Base-by-base conservation (phyloP, 23 tunicate genomes). In the Ascidia mentula region DNA sequence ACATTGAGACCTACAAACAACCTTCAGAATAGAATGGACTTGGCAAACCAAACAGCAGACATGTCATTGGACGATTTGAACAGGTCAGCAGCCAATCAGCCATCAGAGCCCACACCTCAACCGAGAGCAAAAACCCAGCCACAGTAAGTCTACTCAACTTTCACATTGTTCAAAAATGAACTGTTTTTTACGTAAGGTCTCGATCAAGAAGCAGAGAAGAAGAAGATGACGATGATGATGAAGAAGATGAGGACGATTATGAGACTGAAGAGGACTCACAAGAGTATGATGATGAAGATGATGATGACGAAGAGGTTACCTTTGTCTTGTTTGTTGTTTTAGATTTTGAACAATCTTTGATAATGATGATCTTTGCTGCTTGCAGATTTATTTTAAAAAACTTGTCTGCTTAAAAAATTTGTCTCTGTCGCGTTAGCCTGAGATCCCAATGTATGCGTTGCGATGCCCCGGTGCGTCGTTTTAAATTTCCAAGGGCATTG, bases 1-100 rank as follows among this genome's bases (percentile, higher is more conserved):
- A 38, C 85, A 31, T 53, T 91, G 34, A 85, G 97, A 8, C 97
- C 97, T 3, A 60, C 73, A 7, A 82, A 76, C 36, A 72, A 78
- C 76, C 40, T 86, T 70, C 84, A 86, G 40, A 83, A 81, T 20
- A 37, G 97, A 60, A 24, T 91, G 60, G 89, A 91, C 12, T 6
- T 86, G 0, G 90, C 80, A 12, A 77, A 82, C 73, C 72, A 78
- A 7, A 37, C 69, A 1, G 84, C 74, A 15, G 82, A 72, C 34
- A 71, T 77, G 42, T 73, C 86, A n/a, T 28, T 73, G 22, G 26
- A 6, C 24, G 72, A 82, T 18, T 9, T 45, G 13, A 73, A 77
- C 34, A 37, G 38, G 8, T 39, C 77, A 37, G 34, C 37, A 31
- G 40, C 30, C 33, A 26, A 32, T 35, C 82, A 61, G 60, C 38